Percentiles rank a stretch among this genome's conserved stretches.
phyloP scores from a whole-genome alignment of 2,797 vertebrate species.

The Kryptopterus vitreolus region DNA sequence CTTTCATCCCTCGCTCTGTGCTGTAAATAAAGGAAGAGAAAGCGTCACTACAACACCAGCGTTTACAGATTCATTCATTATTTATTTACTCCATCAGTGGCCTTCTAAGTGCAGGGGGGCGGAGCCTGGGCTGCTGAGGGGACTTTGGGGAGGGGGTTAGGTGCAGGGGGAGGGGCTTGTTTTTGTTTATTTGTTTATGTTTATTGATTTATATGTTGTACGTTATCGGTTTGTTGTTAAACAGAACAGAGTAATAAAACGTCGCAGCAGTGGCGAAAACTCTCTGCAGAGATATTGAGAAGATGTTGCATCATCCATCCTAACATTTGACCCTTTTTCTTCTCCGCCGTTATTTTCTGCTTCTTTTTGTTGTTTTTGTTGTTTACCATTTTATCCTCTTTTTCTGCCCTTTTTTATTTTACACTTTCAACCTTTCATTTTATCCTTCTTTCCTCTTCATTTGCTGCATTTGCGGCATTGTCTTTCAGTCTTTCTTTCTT shows the following conservation, averaged over 20 bases:
- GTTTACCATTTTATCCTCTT: not conserved
- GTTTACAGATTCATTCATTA: not conserved
- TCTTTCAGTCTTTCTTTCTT: accelerated
- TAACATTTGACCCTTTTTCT: not conserved
- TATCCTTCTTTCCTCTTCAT: too few relatives aligned
- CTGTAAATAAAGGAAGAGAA: conserved; percentile 1
- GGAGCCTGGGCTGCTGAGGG: not conserved
- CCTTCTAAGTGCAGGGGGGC: not conserved
- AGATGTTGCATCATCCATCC: not conserved
- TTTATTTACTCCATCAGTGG: not conserved
- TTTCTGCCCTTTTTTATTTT: not conserved
- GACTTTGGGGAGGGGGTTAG: too few relatives aligned
- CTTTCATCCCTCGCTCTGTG: conserved; percentile 12
- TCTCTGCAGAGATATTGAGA: not conserved
- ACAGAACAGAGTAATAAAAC: not conserved
- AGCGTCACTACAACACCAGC: not conserved
- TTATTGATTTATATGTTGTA: not conserved
- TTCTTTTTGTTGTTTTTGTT: not conserved
- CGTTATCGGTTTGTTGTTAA: too few relatives aligned
- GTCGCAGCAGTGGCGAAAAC: not conserved
- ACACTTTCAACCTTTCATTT: too few relatives aligned
- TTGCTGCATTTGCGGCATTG: too few relatives aligned
- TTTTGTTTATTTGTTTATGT: not conserved
- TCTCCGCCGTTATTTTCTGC: not conserved
- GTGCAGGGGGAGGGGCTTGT: not conserved